Base-by-base conservation (phyloP, 2,113 vertebrate genomes). In the Mirza zaza region DNA sequence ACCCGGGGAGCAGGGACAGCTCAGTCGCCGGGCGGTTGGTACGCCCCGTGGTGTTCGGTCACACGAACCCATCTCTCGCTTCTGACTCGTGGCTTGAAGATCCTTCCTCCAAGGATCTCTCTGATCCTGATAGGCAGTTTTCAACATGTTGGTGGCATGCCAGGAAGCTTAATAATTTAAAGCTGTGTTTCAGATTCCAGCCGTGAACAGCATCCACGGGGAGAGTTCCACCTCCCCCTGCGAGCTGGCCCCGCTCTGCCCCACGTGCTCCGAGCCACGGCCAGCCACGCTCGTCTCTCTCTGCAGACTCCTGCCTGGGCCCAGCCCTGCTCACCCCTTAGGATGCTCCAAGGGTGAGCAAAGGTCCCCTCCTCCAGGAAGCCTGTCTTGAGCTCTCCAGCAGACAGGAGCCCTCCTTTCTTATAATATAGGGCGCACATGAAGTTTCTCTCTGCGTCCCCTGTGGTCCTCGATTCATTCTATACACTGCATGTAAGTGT, bases 91-190 rank as follows among this genome's bases (percentile, higher is more conserved):
- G 50, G 61, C 75, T 93, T 91, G 79, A 96, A 77, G 75, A 83
- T 13, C 59, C 68, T 76, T 77, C 34, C 27, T 42, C 77, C 88
- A 59, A 39, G 59, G 42, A 17, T 67, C 77, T 96, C 80, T 93
- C 91, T 86, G 52, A 84, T 75, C 82, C 92, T 79, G 85, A 83
- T 14, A 14, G 87, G 89, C 89, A 52, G 63, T 82, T 96, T 95
- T 91, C 68, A 71, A 87, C 92, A 92, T 63, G 77, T 82, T 88
- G 80, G 95, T 92, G 73, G 77, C 89, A 45, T 93, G 87, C 81
- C 45, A 59, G 48, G 57, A 63, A 21, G 6, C 82, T 83, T 92
- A 88, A 87, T 92, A 39, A 83, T 57, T 89, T 79, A 83, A 96
- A 93, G 95, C 77, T 80, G 61, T 79, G 11, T 18, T 91, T 73